phyloP scores from a whole-genome alignment of 2,888 invertebrate genomes.

The Brenthis hecate region DNA sequence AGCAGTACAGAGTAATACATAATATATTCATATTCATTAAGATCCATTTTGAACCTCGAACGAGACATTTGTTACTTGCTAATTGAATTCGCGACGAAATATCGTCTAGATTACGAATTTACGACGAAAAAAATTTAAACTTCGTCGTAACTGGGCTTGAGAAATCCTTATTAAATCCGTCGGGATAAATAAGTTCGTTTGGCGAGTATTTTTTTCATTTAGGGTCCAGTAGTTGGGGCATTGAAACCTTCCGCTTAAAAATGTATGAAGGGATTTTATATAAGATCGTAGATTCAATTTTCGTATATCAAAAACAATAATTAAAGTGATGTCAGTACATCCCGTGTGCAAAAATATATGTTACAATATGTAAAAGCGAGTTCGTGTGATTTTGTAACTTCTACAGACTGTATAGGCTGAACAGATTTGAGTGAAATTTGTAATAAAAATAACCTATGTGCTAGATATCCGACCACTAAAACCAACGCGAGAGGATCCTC shows the following conservation, averaged over 20 bases:
- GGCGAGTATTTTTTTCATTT: slow-evolving; percentile 53
- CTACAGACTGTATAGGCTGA: too few relatives aligned
- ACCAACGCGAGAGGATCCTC: too few relatives aligned
- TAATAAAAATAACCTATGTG: too few relatives aligned
- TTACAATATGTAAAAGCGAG: too few relatives aligned
- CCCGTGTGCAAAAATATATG: too few relatives aligned
- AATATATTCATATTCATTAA: slow-evolving; percentile 20
- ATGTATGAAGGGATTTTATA: too few relatives aligned
- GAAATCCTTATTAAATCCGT: slow-evolving; percentile 81
- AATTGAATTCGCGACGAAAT: slow-evolving; percentile 71
- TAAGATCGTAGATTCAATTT: too few relatives aligned
- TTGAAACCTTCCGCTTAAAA: neutral
- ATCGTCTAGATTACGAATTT: slow-evolving; percentile 65
- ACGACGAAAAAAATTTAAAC: slow-evolving; percentile 58
- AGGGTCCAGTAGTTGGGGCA: slow-evolving; percentile 29
- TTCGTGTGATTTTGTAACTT: too few relatives aligned
- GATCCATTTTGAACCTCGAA: slow-evolving; percentile 45
- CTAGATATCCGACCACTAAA: too few relatives aligned
- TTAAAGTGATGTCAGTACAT: too few relatives aligned
- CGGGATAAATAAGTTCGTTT: slow-evolving; percentile 80
- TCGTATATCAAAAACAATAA: too few relatives aligned
- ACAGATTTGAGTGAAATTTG: too few relatives aligned
- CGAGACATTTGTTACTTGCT: slow-evolving; percentile 67
- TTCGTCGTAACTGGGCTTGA: slow-evolving; percentile 72
- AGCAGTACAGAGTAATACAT: neutral